A percentile compares a stretch with the other conserved stretches of the same genome.
phyloP scores from a whole-genome alignment of 2,113 vertebrate species.

The Pseudolaguvia tuberculata region DNA sequence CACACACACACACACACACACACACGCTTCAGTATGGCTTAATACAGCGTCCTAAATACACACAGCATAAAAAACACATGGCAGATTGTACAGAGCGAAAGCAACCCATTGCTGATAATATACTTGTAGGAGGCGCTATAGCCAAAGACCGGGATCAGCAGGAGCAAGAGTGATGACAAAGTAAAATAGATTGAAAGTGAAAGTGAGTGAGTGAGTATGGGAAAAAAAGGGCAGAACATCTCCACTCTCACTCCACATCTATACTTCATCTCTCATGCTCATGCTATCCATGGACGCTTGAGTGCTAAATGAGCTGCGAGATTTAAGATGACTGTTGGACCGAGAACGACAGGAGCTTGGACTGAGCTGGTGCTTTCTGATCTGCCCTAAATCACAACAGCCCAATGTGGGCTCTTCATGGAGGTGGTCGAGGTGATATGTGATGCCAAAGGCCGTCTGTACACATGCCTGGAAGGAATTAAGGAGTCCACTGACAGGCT shows the following conservation, averaged over 20 bases:
- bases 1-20: no score
- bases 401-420: neutral
- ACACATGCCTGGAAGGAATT: slow-evolving; percentile 41
- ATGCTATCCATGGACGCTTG: slow-evolving; percentile 43
- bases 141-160: slow-evolving; percentile 10
- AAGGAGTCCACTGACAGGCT: slow-evolving; percentile 26
- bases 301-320: slow-evolving; percentile 48
- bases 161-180: slow-evolving; percentile 25
- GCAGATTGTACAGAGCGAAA: neutral
- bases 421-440: neutral
- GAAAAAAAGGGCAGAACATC: slow-evolving; percentile 20
- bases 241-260: slow-evolving; percentile 14
- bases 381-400: slow-evolving; percentile 44
- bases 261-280: slow-evolving; percentile 27
- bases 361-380: slow-evolving; percentile 38
- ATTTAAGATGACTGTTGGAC: slow-evolving; percentile 48
- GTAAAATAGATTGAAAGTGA: neutral
- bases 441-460: slow-evolving; percentile 26
- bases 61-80: slow-evolving; percentile 34
- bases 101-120: slow-evolving; percentile 20
- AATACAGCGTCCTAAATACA: neutral
- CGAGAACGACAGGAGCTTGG: slow-evolving; percentile 20
- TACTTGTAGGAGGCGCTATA: slow-evolving; percentile 17
- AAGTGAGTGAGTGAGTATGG: neutral
- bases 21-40: neutral